These are phyloP conservation scores for Spodoptera exigua DNA, from an alignment of 2,888 invertebrate genomes.

Conservation along the genomic window DNA sequence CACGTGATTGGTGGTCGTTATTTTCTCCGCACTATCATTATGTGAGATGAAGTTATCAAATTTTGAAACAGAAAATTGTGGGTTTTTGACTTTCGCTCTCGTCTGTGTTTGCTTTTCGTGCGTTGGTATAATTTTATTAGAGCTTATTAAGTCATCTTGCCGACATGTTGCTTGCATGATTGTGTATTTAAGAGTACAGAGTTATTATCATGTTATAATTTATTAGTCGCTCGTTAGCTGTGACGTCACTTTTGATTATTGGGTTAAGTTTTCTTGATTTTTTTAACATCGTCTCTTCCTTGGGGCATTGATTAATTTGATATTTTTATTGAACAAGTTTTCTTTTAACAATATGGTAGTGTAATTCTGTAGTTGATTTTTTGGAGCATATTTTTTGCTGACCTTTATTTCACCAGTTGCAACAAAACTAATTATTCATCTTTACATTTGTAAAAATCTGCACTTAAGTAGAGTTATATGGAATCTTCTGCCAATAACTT, in stretches of 20 bases:
- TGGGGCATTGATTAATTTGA: too few species aligned
- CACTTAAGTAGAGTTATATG: too few species aligned
- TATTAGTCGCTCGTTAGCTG: constrained; percentile 40
- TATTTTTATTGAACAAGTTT: not conserved
- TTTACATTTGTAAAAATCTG: too few species aligned
- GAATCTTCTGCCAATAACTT: too few species aligned
- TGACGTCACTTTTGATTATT: constrained; percentile 47
- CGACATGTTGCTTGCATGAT: constrained; percentile 43
- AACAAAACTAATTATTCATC: too few species aligned
- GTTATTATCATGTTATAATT: constrained; percentile 43
- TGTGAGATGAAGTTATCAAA: constrained; percentile 84
- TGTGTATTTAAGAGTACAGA: constrained; percentile 37
- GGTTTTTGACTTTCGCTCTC: constrained; percentile 74
- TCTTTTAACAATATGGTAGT: not conserved
- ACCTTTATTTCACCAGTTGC: too few species aligned
- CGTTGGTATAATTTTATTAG: constrained; percentile 76
- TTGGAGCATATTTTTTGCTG: too few species aligned
- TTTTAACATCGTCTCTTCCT: too few species aligned
- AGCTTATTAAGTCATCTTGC: constrained; percentile 70
- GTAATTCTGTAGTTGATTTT: too few species aligned
- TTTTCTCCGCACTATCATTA: constrained; percentile 79
- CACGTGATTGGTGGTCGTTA: constrained; percentile 77
- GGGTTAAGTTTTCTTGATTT: constrained; percentile 3
- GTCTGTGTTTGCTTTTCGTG: constrained; percentile 78
- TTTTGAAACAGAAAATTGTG: constrained; percentile 78